Evolutionary conservation across 2,113 vertebrate genomes (phyloP), one percentile per base, ranked within the genome.

Genomic region (Chaetodon trifascialis): DNA sequence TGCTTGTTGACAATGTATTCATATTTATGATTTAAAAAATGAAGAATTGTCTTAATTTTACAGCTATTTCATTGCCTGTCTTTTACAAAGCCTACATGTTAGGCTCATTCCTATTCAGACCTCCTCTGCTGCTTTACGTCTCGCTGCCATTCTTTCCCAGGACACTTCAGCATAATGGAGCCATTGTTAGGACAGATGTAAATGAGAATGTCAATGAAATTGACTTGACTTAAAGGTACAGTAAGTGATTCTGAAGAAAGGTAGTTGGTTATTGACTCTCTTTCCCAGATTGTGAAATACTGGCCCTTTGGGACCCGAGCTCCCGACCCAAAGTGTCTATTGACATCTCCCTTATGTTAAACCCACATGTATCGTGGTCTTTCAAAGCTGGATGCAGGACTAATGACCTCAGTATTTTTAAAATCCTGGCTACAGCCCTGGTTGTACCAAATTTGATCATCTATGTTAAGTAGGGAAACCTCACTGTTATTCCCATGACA

Each of bases 1-100:
- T 75, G 7, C 67, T 80, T 15, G 47, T 66, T 75, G n/a, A 40
- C 54, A 3, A 52, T 74, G 30, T 79, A 71, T 86, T 84, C 76
- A 82, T 86, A 62, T 58, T 60, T 70, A 4, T 58, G 19, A 23
- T 17, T 16, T 60, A 78, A 55, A 5, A 70, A 16, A 55, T 63
- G 15, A 60, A 47, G 10, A 5, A 52, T 40, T 55, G 3, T 25
- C 19, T 63, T 38, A 34, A 54, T 44, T 46, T 36, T 3, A 23
- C 36, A 5, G 52, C 9, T 38, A 11, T 40, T 14, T 4, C 14
- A 10, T 34, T 42, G 11, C 11, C 9, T 11, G 0, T 44, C 5
- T 65, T 77, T 76, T 34, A 67, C 10, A 63, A 64, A 56, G 52
- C 25, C 16, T 17, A 34, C 44, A 30, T 10, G 15, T 25, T 23